Conservation (phyloP, 2,797 vertebrate genomes). For the Rhynchotus rufescens region DNA sequence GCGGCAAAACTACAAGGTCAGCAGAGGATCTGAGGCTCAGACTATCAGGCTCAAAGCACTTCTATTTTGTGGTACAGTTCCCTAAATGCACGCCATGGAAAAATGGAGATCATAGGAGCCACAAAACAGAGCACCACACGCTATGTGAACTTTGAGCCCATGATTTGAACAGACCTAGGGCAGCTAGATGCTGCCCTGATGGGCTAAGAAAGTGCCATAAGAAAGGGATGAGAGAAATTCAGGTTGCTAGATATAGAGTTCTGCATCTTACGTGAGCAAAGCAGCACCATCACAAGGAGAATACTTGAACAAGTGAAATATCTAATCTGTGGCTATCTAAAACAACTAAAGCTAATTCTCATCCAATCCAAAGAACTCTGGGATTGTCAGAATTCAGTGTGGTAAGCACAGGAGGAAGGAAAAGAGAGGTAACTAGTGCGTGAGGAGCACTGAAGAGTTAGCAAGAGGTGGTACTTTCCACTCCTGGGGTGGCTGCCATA, state of each 20-base stretch:
- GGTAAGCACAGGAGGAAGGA: neutral
- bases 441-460: neutral
- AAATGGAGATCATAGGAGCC: neutral
- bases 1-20: neutral
- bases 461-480: neutral
- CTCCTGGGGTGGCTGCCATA: neutral
- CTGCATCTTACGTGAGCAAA: neutral
- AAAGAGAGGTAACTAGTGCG: neutral
- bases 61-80: neutral
- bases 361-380: neutral
- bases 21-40: neutral
- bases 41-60: neutral
- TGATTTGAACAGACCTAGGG: neutral
- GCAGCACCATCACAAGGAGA: neutral
- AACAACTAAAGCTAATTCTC: neutral
- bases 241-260: neutral
- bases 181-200: neutral
- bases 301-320: neutral
- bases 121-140: rapidly evolving
- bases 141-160: neutral
- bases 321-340: neutral
- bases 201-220: neutral
- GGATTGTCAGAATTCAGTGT: neutral
- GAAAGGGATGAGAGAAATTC: neutral
- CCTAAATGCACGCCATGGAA: neutral